Conservation (phyloP, 2,797 vertebrate species). For the Parauchenoglanis ngamensis region DNA sequence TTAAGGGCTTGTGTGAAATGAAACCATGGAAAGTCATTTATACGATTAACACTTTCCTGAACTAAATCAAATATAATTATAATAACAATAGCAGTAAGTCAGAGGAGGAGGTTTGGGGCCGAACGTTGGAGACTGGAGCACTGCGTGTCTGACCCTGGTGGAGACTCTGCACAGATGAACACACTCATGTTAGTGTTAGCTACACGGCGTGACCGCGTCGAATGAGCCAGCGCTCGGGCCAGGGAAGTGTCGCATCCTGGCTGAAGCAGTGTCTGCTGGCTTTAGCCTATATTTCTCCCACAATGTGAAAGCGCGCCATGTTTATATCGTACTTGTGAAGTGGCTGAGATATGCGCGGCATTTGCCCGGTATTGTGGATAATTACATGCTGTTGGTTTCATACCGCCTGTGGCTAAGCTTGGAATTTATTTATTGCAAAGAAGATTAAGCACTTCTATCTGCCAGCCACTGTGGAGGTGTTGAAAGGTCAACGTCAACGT, state of each 20-base stretch:
- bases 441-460: conserved; percentile 13
- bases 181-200: not conserved
- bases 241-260: not conserved
- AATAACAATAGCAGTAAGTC: conserved; percentile 54
- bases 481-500: not conserved
- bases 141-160: not conserved
- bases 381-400: conserved; percentile 15
- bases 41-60: conserved; percentile 53
- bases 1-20: conserved; percentile 35
- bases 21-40: conserved; percentile 51
- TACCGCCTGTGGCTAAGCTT: not conserved
- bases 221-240: not conserved
- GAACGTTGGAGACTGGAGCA: conserved; percentile 66
- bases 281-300: not conserved
- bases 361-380: conserved; percentile 1
- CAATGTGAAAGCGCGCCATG: not conserved
- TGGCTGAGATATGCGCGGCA: not conserved
- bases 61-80: conserved; percentile 37
- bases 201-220: not conserved
- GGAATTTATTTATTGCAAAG: conserved; percentile 21
- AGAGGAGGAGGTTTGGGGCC: conserved; percentile 53
- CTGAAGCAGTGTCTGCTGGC: not conserved
- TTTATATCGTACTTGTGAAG: not conserved
- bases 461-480: not conserved
- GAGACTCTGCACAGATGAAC: conserved; percentile 51